Base-by-base conservation (phyloP, 2,888 invertebrate species). In the Polydesmus complanatus region DNA sequence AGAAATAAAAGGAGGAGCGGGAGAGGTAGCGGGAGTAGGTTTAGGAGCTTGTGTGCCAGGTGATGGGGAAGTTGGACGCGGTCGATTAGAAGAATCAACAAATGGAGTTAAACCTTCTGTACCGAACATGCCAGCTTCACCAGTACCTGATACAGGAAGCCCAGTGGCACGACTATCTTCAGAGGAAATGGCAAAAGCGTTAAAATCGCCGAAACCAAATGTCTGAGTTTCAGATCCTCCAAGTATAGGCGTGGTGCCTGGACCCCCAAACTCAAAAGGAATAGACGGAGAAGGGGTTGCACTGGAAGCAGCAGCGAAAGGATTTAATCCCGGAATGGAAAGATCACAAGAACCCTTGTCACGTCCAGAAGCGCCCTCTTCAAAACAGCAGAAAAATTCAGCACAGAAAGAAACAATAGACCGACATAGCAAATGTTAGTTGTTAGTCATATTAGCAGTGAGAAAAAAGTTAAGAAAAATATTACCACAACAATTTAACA, bases 241-340 rank as follows among this genome's bases (percentile, higher is more conserved):
- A 27, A 68, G 61, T 52, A 68, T 68, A 8, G 68, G 68, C 26
- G 68, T 68, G n/a, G 68, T 68, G 27, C 68, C 68, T n/a, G 65
- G 66, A 48, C 68, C 68, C 54, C 65, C 61, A 60, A 68, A 64
- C 58, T 67, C 54, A 52, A 67, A 67, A 47, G 67, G 61, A 26
- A 67, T 65, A 53, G 67, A 68, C 8, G 68, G 68, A 55, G 68
- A 67, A 47, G 67, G 61, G 37, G 68, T 67, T 22, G 65, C 61
- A 54, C 64, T 67, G 47, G 62, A 62, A 49, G 60, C 49, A 37
- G 53, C 58, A 58, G 62, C 64, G 47, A 64, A 64, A 49, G 64
- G 64, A 48, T 64, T 66, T 62, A 66, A 27, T 59, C 64, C 67
- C 26, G 65, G 66, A 60, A 67, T 66, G 59, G 63, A 65, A 25